Evolutionary conservation across 1,140 invertebrate genomes (phyloP).

Genomic region (Drosophila tani): DNA sequence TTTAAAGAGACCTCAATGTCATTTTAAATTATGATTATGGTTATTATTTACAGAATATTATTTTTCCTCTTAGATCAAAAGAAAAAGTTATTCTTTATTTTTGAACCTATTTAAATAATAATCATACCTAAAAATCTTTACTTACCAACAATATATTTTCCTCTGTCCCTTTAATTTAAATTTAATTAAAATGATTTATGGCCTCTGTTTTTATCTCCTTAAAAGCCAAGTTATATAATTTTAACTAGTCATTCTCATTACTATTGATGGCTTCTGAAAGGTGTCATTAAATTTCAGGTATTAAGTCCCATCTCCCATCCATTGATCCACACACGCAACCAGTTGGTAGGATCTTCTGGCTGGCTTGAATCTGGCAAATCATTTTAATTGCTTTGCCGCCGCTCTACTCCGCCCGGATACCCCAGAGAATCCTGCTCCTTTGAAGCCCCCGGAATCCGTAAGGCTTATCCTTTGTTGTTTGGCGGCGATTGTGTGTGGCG

Average conservation of each 20-base stretch:
- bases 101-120: too few species aligned
- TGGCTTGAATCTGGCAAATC: slow-evolving; percentile 56
- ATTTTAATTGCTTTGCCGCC: slow-evolving; percentile 72
- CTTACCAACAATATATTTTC: neutral
- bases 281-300: neutral
- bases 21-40: too few species aligned
- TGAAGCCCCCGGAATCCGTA: slow-evolving; percentile 11
- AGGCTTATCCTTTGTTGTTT: slow-evolving; percentile 59
- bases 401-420: neutral
- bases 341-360: slow-evolving; percentile 23
- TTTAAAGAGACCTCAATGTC: neutral
- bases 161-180: slow-evolving; percentile 9
- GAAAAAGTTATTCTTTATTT: too few species aligned
- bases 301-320: neutral
- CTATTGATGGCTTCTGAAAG: slow-evolving; percentile 9
- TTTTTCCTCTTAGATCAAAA: too few species aligned
- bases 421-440: slow-evolving; percentile 16
- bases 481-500: slow-evolving; percentile 68
- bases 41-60: too few species aligned
- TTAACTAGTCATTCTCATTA: slow-evolving; percentile 13
- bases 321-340: neutral
- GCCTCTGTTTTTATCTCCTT: slow-evolving; percentile 3
- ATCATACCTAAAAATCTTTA: neutral
- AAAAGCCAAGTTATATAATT: neutral
- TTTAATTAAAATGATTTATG: slow-evolving; percentile 55